Conservation (phyloP, 2,797 vertebrate species). For the Tangara arthus region DNA sequence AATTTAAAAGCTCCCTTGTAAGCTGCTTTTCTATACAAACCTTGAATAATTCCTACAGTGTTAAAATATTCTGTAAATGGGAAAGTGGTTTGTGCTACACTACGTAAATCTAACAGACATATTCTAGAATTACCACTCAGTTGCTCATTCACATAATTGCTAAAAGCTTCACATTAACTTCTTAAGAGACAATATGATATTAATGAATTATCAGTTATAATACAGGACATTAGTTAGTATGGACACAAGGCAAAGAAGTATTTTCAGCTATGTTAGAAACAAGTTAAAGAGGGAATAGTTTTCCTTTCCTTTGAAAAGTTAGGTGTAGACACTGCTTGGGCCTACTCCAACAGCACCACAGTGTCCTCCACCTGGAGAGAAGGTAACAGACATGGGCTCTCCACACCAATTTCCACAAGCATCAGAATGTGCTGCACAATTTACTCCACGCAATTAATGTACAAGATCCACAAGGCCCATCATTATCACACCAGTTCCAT, state of each 20-base stretch:
- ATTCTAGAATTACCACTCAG: background rate
- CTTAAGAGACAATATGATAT: background rate
- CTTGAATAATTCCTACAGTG: background rate
- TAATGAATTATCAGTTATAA: background rate
- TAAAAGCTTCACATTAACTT: background rate
- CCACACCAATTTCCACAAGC: background rate
- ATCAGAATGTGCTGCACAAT: background rate
- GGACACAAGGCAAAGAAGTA: background rate
- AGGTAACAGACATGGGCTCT: fast-evolving
- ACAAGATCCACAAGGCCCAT: background rate
- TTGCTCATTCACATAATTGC: background rate
- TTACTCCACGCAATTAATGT: background rate
- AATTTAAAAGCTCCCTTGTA: background rate
- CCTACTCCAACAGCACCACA: background rate
- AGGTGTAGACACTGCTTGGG: too few relatives aligned
- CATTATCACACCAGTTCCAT: background rate
- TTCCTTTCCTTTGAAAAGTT: background rate
- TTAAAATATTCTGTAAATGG: background rate
- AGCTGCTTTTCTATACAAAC: background rate
- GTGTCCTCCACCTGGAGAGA: background rate
- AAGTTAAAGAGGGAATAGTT: background rate
- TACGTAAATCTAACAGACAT: background rate
- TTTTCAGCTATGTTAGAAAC: background rate
- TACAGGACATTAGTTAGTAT: background rate
- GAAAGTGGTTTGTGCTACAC: background rate